A percentile compares a stretch with the other conserved stretches of the same genome.
Conservation (phyloP, 2,113 vertebrate species). For the Brevimyrus niger region DNA sequence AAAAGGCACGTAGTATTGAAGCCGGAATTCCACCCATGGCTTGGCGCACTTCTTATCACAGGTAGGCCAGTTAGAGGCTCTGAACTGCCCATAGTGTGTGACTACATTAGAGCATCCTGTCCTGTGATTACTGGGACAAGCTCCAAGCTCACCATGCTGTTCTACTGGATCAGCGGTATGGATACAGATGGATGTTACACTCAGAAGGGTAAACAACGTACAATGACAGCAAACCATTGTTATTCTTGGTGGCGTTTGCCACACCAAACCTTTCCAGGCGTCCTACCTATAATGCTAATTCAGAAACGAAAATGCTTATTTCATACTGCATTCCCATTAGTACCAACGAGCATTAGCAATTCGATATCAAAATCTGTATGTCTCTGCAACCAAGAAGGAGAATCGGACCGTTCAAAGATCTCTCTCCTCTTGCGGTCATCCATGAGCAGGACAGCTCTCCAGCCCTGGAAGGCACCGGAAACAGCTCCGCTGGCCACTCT, state of each 20-base stretch:
- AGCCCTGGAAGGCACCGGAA: constrained; percentile 83
- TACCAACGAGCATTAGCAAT: neutral
- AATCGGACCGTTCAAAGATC: constrained; percentile 74
- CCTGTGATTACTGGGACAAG: neutral
- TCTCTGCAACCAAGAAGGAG: neutral
- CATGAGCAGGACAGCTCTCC: constrained; percentile 77
- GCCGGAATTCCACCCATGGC: neutral
- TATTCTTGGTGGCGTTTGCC: neutral
- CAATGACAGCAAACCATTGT: neutral
- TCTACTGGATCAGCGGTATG: neutral
- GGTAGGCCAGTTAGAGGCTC: neutral
- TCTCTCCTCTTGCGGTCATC: constrained; percentile 55
- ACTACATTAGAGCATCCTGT: neutral
- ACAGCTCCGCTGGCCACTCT: constrained; percentile 56
- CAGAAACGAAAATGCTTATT: neutral
- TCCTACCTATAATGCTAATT: neutral
- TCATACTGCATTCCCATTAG: neutral
- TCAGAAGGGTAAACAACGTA: neutral
- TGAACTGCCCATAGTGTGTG: neutral
- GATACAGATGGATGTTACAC: neutral
- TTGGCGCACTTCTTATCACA: neutral
- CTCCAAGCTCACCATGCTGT: neutral
- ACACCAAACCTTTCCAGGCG: neutral
- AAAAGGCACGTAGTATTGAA: neutral
- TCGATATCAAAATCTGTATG: neutral